Evolutionary conservation across 2,113 vertebrate genomes (phyloP).

Genomic region (Orientallactaga bullata): DNA sequence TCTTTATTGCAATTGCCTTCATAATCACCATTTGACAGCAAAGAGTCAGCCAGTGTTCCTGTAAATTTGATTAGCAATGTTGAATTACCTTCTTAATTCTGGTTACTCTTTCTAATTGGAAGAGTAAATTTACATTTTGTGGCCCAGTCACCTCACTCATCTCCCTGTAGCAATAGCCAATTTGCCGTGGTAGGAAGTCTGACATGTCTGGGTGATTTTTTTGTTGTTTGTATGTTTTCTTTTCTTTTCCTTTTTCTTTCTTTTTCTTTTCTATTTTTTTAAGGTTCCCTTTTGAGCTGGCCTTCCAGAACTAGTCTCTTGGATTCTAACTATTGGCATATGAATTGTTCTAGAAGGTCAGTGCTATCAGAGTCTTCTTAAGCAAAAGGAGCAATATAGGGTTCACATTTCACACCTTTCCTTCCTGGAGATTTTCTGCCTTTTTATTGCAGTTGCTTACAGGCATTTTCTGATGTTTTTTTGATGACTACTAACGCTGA

Average conservation of each 20-base stretch:
- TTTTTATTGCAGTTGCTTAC: neutral
- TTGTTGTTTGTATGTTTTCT: neutral
- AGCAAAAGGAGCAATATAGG: neutral
- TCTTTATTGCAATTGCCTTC: neutral
- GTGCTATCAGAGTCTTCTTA: neutral
- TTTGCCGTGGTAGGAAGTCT: neutral
- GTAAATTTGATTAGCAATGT: neutral
- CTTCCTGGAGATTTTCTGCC: neutral
- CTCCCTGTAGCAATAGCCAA: neutral
- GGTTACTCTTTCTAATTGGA: neutral
- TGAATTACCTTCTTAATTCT: neutral
- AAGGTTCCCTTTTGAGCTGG: neutral
- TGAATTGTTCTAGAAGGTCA: neutral
- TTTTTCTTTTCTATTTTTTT: neutral
- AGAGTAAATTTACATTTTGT: neutral
- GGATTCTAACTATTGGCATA: neutral
- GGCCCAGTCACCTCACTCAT: neutral
- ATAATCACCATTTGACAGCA: neutral
- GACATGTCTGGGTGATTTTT: neutral
- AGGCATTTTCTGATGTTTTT: neutral
- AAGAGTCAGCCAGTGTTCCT: neutral
- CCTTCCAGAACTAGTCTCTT: neutral
- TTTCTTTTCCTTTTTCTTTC: no score
- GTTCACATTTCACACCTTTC: neutral
- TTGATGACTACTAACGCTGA: neutral